Percentiles rank a stretch among this genome's conserved stretches.
Conservation (phyloP, 2,888 invertebrate species). For the Lepetodrilus schrolli region DNA sequence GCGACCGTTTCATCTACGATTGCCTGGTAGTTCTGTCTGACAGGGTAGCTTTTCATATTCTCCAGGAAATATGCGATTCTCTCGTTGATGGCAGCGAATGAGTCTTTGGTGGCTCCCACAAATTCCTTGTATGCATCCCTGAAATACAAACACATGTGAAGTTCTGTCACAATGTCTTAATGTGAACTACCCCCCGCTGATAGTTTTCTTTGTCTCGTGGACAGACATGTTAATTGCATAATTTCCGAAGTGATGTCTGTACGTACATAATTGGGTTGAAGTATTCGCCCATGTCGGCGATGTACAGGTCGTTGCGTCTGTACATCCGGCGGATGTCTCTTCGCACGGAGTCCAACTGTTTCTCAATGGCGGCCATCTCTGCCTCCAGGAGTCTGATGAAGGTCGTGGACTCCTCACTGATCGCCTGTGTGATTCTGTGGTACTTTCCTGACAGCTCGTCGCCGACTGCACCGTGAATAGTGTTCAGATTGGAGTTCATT, state of each 20-base stretch:
- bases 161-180: too few relatives aligned
- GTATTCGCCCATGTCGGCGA: slow-evolving; percentile 48
- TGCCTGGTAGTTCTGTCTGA: background rate
- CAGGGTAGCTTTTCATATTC: background rate
- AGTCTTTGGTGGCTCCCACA: background rate
- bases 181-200: too few relatives aligned
- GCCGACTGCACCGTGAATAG: slow-evolving; percentile 39
- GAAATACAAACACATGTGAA: slow-evolving; percentile 3
- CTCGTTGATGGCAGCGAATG: background rate
- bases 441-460: slow-evolving; percentile 52
- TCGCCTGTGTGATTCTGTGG: slow-evolving; percentile 24
- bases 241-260: too few relatives aligned
- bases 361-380: slow-evolving; percentile 42
- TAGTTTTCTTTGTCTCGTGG: too few relatives aligned
- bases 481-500: slow-evolving; percentile 15
- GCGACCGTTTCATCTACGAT: background rate
- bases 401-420: slow-evolving; percentile 43
- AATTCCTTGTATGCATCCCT: background rate
- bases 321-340: slow-evolving; percentile 51
- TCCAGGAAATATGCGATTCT: background rate
- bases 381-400: slow-evolving; percentile 39
- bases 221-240: too few relatives aligned
- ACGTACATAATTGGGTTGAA: slow-evolving; percentile 36
- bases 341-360: slow-evolving; percentile 41
- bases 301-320: slow-evolving; percentile 53